Conservation (phyloP, 1,140 invertebrate genomes). For the Dendroctonus ponderosae region DNA sequence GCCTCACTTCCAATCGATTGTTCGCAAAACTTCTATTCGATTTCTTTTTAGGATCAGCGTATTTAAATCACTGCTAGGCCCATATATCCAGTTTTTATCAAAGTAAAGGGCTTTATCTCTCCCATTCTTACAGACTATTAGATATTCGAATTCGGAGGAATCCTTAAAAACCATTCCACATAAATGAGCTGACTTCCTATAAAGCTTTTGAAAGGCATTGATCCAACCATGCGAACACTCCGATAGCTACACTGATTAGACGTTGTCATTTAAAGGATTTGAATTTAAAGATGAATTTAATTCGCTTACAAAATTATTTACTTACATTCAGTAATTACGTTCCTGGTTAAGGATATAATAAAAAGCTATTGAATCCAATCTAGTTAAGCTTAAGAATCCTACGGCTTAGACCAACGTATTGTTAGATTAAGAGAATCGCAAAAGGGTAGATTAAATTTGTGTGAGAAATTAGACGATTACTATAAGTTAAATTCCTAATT, state of each 20-base stretch:
- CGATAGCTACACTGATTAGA: not conserved
- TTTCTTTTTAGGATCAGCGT: no score
- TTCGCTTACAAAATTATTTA: no score
- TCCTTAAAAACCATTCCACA: conserved; percentile 20
- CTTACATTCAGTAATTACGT: not conserved
- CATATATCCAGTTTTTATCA: conserved; percentile 8
- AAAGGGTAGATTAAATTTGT: not conserved
- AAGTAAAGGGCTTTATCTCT: conserved; percentile 13
- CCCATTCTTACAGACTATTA: conserved; percentile 24
- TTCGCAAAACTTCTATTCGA: no score
- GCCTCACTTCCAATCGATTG: no score
- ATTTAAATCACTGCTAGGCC: not conserved
- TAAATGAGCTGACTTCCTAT: conserved; percentile 18
- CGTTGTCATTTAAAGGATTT: not conserved
- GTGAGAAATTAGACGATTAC: not conserved
- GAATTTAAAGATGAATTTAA: no score
- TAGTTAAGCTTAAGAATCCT: not conserved
- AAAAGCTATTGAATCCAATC: not conserved
- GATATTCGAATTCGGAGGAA: conserved; percentile 21
- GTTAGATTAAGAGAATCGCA: not conserved
- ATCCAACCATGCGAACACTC: not conserved
- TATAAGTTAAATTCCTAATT: not conserved
- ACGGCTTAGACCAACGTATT: not conserved
- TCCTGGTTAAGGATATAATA: not conserved
- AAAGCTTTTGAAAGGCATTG: conserved; percentile 16